These are phyloP conservation scores for Agriopis aurantiaria DNA, from an alignment of 2,888 invertebrate genomes.

Conservation along the genomic window DNA sequence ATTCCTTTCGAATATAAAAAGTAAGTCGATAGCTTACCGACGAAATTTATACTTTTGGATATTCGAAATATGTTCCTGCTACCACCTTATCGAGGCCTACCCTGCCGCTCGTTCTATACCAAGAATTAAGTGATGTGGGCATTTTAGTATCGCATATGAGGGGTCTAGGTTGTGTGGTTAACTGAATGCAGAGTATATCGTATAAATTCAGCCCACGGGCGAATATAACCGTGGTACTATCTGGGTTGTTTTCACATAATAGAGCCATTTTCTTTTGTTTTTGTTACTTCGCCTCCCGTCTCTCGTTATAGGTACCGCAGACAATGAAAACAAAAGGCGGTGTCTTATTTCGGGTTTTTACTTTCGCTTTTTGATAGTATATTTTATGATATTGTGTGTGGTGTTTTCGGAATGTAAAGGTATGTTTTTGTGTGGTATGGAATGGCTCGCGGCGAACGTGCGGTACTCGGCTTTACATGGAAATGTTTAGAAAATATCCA, in stretches of 20 bases:
- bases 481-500: conserved; percentile 36
- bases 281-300: conserved; percentile 77
- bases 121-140: conserved; percentile 28
- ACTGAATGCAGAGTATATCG: conserved; percentile 79
- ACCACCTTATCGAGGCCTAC: conserved; percentile 60
- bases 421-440: conserved; percentile 41
- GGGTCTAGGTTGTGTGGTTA: conserved; percentile 63
- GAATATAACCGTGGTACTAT: conserved; percentile 83
- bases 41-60: conserved; percentile 85
- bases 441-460: conserved; percentile 32
- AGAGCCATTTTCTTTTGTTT: conserved; percentile 86
- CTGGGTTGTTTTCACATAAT: conserved; percentile 86
- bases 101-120: conserved; percentile 26
- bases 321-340: conserved; percentile 84
- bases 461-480: conserved; percentile 29
- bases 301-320: conserved; percentile 80
- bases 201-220: conserved; percentile 85
- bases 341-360: conserved; percentile 79
- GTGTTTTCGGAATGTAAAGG: conserved; percentile 56
- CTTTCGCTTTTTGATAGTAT: conserved; percentile 66
- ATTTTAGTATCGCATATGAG: conserved; percentile 48
- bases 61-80: conserved; percentile 80
- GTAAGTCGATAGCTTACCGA: conserved; percentile 86
- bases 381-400: conserved; percentile 61
- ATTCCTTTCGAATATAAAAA: conserved; percentile 83